Conservation (phyloP, 2,797 vertebrate species). For the Microtus agrestis region DNA sequence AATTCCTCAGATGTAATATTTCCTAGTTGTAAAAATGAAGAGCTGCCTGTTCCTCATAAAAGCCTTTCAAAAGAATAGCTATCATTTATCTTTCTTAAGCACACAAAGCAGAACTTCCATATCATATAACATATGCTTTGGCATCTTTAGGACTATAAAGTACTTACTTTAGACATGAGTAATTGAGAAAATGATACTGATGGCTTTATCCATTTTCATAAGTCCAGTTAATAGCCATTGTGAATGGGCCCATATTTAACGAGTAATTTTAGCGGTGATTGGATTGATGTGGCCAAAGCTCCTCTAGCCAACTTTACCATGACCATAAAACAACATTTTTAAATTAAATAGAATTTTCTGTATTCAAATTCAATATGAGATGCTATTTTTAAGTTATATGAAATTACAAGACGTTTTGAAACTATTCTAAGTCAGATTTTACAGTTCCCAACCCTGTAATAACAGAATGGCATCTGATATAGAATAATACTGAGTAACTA, state of each 20-base stretch:
- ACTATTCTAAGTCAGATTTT: conserved; percentile 9
- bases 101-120: conserved; percentile 10
- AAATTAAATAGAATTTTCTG: background rate
- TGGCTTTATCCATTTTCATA: background rate
- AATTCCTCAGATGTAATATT: background rate
- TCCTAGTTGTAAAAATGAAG: conserved; percentile 24
- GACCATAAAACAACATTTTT: background rate
- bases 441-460: background rate
- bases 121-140: conserved; percentile 10
- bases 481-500: background rate
- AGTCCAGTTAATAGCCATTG: background rate
- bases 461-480: background rate
- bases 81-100: conserved; percentile 37
- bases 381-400: background rate
- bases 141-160: background rate
- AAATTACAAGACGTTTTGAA: conserved; percentile 29
- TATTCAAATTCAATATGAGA: conserved; percentile 1
- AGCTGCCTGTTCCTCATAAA: background rate
- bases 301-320: background rate
- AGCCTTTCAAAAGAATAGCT: conserved; percentile 13
- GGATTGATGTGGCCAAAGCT: background rate
- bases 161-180: conserved; percentile 4
- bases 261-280: background rate
- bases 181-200: conserved; percentile 31
- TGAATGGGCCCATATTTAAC: background rate